Conservation (phyloP, 2,888 invertebrate species). For the Petrolisthes cinctipes region DNA sequence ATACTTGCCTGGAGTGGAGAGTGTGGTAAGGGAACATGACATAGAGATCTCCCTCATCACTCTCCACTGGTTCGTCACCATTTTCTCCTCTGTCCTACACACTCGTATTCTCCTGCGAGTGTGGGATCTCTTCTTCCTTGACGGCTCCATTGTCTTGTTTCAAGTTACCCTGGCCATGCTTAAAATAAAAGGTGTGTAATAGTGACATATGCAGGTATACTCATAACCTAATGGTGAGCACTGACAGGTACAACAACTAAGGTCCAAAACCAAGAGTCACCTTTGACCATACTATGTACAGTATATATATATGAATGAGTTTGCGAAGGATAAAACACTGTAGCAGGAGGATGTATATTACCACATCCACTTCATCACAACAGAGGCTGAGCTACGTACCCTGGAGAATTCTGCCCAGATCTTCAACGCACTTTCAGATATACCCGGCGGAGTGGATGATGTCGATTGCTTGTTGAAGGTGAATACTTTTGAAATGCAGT, state of each 20-base stretch:
- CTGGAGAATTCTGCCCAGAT: constrained; percentile 97
- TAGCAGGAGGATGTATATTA: too few species aligned
- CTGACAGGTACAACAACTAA: background rate
- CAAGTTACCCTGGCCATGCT: constrained; percentile 95
- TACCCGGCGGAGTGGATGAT: constrained; percentile 93
- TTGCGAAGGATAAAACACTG: too few species aligned
- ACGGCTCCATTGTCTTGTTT: constrained; percentile 94
- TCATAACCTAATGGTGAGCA: background rate
- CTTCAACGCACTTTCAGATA: constrained; percentile 95
- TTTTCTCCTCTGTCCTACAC: constrained; percentile 96
- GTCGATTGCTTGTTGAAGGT: constrained; percentile 88
- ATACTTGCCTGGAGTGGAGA: constrained; percentile 89
- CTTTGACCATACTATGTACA: too few species aligned
- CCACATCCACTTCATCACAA: background rate
- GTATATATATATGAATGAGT: too few species aligned
- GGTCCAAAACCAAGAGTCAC: background rate
- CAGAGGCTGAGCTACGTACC: constrained; percentile 83
- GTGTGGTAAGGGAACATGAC: constrained; percentile 92
- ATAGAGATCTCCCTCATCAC: constrained; percentile 88
- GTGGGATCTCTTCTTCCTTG: constrained; percentile 97
- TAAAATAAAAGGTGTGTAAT: constrained; percentile 77
- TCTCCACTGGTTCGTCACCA: constrained; percentile 96
- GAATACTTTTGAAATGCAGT: constrained; percentile 25
- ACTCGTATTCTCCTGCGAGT: constrained; percentile 92
- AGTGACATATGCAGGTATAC: constrained; percentile 6